These are phyloP conservation scores for Netelia virgata DNA, from an alignment of 2,888 invertebrate genomes.

Conservation along the genomic window DNA sequence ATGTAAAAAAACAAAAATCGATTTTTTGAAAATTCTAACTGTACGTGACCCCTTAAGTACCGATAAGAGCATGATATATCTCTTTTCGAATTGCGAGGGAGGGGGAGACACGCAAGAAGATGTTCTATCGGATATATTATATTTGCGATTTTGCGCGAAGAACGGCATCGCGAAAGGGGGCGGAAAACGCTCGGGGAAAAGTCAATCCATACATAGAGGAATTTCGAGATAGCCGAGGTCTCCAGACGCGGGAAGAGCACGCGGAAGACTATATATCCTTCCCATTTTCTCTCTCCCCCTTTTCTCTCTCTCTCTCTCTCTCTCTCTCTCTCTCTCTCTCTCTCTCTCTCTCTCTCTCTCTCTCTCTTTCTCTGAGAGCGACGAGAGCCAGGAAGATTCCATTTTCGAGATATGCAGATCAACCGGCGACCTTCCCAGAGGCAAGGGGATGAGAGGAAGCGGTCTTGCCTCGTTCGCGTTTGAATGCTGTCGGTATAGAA, in stretches of 20 bases:
- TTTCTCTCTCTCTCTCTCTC: conserved; percentile 18
- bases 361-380: conserved; percentile 25
- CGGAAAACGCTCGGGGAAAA: conserved; percentile 47
- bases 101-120: conserved; percentile 14
- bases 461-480: conserved; percentile 55
- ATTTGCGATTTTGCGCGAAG: conserved; percentile 37
- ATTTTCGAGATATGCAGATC: conserved; percentile 80
- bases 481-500: conserved; percentile 52
- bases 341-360: conserved; percentile 10
- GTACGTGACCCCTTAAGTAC: no score
- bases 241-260: conserved; percentile 47
- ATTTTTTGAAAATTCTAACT: no score
- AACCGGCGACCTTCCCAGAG: conserved; percentile 71
- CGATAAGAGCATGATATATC: no score
- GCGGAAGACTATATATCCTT: conserved; percentile 21
- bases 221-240: conserved; percentile 55
- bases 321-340: conserved; percentile 7
- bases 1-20: no score
- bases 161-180: background rate
- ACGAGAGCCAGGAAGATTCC: conserved; percentile 75
- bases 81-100: conserved; percentile 35
- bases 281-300: conserved; percentile 18
- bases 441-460: conserved; percentile 1
- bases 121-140: conserved; percentile 53
- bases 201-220: conserved; percentile 61